Evolutionary conservation across 2,113 vertebrate genomes (phyloP).

Genomic region (Dicerorhinus sumatrensis): DNA sequence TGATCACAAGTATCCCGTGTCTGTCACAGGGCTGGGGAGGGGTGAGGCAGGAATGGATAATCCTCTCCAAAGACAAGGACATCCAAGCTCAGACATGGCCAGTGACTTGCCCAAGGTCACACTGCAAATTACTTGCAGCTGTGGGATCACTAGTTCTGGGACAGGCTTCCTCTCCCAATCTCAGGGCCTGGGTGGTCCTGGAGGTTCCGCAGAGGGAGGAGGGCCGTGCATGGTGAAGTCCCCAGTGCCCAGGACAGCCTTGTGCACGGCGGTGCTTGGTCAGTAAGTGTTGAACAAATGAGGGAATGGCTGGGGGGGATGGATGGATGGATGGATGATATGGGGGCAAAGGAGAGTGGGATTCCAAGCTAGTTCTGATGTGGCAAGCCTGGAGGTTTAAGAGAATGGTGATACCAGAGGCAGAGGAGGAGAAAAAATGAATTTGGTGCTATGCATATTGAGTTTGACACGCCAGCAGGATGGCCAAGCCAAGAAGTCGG

Average conservation of each 20-base stretch:
- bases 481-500: not conserved
- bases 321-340: too few species aligned
- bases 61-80: not conserved
- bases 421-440: not conserved
- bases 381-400: not conserved
- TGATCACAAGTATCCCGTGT: rapidly evolving
- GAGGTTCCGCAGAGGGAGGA: not conserved
- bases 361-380: not conserved
- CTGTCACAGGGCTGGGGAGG: not conserved
- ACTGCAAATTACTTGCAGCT: not conserved
- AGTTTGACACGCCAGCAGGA: not conserved
- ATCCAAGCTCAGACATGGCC: not conserved
- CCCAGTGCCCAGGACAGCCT: not conserved
- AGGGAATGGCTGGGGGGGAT: not conserved
- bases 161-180: not conserved
- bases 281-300: not conserved
- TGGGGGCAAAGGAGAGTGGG: not conserved
- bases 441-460: not conserved
- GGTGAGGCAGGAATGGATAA: not conserved
- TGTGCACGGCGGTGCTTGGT: not conserved
- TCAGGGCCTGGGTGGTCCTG: not conserved
- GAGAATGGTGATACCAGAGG: not conserved
- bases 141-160: not conserved
- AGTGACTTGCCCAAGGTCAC: not conserved
- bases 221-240: not conserved